phyloP scores from a whole-genome alignment of 2,888 invertebrate genomes.

The Strigamia maritima region DNA sequence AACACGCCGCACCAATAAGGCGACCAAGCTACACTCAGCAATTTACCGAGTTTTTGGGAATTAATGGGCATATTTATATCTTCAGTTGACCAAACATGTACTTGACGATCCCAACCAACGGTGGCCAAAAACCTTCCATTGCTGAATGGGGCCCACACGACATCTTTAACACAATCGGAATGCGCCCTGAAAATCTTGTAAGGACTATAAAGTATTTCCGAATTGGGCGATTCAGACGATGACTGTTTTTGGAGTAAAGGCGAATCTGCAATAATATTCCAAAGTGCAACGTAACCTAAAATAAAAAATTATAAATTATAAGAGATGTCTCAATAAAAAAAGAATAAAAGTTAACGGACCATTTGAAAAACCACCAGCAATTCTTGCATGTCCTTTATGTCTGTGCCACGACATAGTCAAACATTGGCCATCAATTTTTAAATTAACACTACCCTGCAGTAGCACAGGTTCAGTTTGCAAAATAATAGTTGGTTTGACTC shows the following conservation, averaged over 20 bases:
- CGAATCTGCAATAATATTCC: conserved; percentile 12
- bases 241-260: neutral
- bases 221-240: neutral
- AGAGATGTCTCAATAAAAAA: neutral
- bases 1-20: conserved; percentile 36
- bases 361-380: conserved; percentile 35
- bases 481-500: neutral
- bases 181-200: conserved; percentile 7
- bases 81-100: neutral
- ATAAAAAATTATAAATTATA: neutral
- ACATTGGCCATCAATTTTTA: neutral
- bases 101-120: neutral
- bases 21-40: neutral
- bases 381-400: conserved; percentile 16
- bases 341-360: neutral
- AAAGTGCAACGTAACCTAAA: conserved; percentile 8
- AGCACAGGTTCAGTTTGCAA: neutral
- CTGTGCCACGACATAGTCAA: neutral
- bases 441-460: neutral
- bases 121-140: conserved; percentile 22
- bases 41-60: neutral
- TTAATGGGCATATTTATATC: neutral
- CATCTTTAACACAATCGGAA: neutral
- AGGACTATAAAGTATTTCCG: neutral
- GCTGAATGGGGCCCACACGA: neutral